Evolutionary conservation across 1,140 invertebrate genomes (phyloP).

Genomic region (Drosophila parabipectinata): DNA sequence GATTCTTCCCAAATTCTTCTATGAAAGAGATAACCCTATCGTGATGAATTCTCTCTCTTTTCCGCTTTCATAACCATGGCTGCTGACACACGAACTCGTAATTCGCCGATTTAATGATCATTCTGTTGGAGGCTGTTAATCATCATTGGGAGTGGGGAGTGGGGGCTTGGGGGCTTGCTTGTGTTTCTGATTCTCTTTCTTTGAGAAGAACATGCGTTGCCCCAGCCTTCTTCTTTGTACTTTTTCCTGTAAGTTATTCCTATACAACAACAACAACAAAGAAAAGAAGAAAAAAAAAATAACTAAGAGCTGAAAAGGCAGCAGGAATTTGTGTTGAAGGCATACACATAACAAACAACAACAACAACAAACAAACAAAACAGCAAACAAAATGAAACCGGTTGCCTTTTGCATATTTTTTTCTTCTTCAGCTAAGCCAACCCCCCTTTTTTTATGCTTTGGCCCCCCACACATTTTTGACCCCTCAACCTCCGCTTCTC

Average conservation of each 20-base stretch:
- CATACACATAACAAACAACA: slow-evolving; percentile 51
- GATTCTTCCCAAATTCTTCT: too few species aligned
- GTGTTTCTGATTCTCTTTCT: slow-evolving; percentile 15
- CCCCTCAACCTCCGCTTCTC: not conserved
- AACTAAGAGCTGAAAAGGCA: slow-evolving; percentile 22
- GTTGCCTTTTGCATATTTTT: slow-evolving; percentile 55
- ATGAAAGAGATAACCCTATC: too few species aligned
- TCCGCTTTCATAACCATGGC: slow-evolving; percentile 16
- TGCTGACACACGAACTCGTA: not conserved
- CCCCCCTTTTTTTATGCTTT: not conserved
- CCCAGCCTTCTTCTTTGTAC: not conserved
- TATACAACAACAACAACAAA: not conserved
- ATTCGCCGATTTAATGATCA: slow-evolving; percentile 14
- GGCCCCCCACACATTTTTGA: too few species aligned
- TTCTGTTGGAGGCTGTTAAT: slow-evolving; percentile 13
- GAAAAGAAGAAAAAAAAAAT: slow-evolving; percentile 1
- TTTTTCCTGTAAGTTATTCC: slow-evolving; percentile 21
- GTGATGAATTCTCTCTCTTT: not conserved
- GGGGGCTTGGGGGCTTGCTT: not conserved
- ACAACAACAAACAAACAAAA: slow-evolving; percentile 24
- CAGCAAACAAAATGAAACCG: slow-evolving; percentile 49
- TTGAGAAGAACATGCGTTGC: slow-evolving; percentile 51
- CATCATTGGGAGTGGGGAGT: slow-evolving; percentile 1
- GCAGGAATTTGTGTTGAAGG: slow-evolving; percentile 70
- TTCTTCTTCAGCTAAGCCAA: slow-evolving; percentile 1